Conservation (phyloP, 1,140 invertebrate species). For the Bombus difficillimus region DNA sequence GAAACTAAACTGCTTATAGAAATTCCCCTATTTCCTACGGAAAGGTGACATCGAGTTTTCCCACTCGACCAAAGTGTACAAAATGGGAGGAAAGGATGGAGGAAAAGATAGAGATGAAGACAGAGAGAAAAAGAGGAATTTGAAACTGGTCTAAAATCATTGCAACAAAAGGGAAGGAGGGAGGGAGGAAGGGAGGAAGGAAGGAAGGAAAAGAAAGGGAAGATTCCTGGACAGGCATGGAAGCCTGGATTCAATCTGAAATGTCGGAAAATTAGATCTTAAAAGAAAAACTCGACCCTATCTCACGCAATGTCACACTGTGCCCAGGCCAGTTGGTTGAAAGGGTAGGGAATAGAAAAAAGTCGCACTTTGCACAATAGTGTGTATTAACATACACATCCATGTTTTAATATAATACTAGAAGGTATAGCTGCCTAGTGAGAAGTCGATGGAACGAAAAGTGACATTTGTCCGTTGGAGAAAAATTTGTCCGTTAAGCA, state of each 20-base stretch:
- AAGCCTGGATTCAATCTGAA: conserved; percentile 65
- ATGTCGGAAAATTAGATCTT: conserved; percentile 69
- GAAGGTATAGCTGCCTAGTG: neutral
- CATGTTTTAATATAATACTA: neutral
- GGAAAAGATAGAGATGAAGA: neutral
- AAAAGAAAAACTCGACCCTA: conserved; percentile 40
- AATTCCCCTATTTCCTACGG: neutral
- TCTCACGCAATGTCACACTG: conserved; percentile 53
- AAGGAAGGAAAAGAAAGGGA: no score
- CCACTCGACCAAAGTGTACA: neutral
- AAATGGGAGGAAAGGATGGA: neutral
- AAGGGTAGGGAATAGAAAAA: neutral
- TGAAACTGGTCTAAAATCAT: no score
- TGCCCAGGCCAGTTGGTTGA: neutral
- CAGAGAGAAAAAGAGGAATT: neutral
- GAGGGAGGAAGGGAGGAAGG: neutral
- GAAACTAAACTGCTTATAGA: conserved; percentile 52
- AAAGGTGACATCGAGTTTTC: conserved; percentile 35
- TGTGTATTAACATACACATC: neutral
- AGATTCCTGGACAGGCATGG: conserved; percentile 7
- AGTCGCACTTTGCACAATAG: neutral
- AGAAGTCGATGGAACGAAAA: conserved; percentile 24
- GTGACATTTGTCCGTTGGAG: conserved; percentile 41
- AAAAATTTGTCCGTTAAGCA: conserved; percentile 54
- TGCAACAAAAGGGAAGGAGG: neutral